A percentile compares a stretch with the other conserved stretches of the same genome.
Evolutionary conservation across 2,888 invertebrate genomes (phyloP).

Genomic region (Sylvicola cinctus): DNA sequence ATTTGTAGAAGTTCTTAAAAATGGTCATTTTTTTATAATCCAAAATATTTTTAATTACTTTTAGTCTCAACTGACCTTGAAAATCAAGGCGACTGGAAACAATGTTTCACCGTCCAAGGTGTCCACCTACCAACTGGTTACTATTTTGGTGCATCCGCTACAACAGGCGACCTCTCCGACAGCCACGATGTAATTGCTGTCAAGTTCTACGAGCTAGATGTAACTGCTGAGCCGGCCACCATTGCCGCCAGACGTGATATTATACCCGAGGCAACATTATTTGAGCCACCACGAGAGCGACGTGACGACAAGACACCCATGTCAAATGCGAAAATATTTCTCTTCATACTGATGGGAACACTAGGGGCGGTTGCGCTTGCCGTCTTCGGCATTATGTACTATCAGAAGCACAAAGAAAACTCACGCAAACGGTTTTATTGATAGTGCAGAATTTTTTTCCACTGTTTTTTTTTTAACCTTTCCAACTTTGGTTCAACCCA

Average conservation of each 20-base stretch:
- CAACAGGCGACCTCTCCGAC: conserved; percentile 92
- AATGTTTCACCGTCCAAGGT: conserved; percentile 75
- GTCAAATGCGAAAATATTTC: conserved; percentile 79
- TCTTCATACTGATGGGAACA: conserved; percentile 67
- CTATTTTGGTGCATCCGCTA: conserved; percentile 83
- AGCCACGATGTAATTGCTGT: conserved; percentile 88
- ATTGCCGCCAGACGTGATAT: conserved; percentile 31
- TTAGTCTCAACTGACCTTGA: conserved; percentile 74
- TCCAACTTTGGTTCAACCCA: no score
- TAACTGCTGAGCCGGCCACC: conserved; percentile 26
- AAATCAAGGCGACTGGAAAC: conserved; percentile 82
- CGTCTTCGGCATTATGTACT: conserved; percentile 78
- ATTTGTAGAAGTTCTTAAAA: no score
- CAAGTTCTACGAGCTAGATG: conserved; percentile 81
- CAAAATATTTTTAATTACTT: conserved; percentile 12
- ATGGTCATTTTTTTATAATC: no score
- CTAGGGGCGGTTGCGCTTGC: conserved; percentile 64
- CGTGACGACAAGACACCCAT: conserved; percentile 74
- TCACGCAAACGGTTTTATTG: conserved; percentile 51
- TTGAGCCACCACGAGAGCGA: conserved; percentile 81
- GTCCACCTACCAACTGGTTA: conserved; percentile 88
- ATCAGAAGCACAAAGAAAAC: conserved; percentile 79
- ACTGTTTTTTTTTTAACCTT: no score
- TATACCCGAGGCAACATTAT: conserved; percentile 70
- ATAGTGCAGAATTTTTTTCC: background rate